Percentiles rank a stretch among this genome's conserved stretches.
These are phyloP conservation scores for Arge pagana DNA, from an alignment of 2,888 invertebrate genomes.

Conservation along the genomic window DNA sequence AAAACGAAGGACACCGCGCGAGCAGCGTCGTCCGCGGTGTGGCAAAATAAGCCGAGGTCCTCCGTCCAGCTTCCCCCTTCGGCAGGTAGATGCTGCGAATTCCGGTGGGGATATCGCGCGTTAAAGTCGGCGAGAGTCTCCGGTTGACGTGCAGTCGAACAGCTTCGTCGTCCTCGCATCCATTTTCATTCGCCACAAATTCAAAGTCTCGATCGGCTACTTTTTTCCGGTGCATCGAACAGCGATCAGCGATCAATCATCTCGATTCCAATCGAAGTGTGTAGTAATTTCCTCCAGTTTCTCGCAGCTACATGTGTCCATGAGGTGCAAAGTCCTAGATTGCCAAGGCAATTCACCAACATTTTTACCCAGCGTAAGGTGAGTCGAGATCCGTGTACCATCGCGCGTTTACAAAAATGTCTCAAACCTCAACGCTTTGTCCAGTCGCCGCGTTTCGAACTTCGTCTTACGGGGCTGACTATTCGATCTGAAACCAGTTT, in stretches of 20 bases:
- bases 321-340: slow-evolving; percentile 56
- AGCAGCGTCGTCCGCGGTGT: no score
- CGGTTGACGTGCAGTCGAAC: slow-evolving; percentile 9
- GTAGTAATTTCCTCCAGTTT: slow-evolving; percentile 18
- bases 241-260: background rate
- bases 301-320: slow-evolving; percentile 51
- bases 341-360: slow-evolving; percentile 56
- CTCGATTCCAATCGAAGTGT: slow-evolving; percentile 4
- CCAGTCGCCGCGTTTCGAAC: background rate
- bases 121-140: slow-evolving; percentile 3
- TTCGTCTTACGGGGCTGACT: background rate
- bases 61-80: slow-evolving; percentile 2
- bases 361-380: slow-evolving; percentile 54
- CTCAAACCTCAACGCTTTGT: background rate
- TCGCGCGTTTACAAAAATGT: background rate
- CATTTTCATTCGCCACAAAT: background rate
- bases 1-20: no score
- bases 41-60: no score
- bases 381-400: slow-evolving; percentile 26
- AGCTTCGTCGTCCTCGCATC: background rate
- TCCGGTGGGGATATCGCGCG: slow-evolving; percentile 10
- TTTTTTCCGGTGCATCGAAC: background rate
- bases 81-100: background rate
- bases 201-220: background rate
- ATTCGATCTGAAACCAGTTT: slow-evolving; percentile 9